Percentiles rank a stretch among this genome's conserved stretches.
Conservation (phyloP, 1,140 invertebrate species). For the Bombus turneri region DNA sequence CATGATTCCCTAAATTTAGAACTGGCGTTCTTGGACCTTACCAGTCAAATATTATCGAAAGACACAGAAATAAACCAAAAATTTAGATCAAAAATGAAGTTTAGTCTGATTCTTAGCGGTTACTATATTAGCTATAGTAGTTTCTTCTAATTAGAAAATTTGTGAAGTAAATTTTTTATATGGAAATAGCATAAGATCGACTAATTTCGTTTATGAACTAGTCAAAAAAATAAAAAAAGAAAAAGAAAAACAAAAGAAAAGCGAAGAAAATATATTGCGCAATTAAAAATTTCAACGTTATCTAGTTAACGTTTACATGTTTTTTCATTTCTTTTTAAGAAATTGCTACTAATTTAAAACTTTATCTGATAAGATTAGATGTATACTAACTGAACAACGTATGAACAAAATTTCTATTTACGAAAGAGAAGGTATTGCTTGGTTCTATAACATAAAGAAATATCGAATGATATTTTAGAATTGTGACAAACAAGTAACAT, state of each 20-base stretch:
- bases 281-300: neutral
- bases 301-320: neutral
- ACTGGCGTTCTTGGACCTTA: neutral
- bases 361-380: conserved; percentile 32
- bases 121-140: neutral
- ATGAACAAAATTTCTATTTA: too few species aligned
- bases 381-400: neutral
- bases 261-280: neutral
- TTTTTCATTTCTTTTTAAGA: neutral
- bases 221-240: too few species aligned
- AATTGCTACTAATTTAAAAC: neutral
- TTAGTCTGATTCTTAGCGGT: neutral
- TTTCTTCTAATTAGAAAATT: neutral
- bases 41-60: neutral
- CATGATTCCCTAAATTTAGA: neutral
- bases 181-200: too few species aligned
- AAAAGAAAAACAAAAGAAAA: too few species aligned
- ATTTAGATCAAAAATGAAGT: neutral
- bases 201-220: too few species aligned
- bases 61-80: neutral
- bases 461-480: too few species aligned
- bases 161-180: too few species aligned
- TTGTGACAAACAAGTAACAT: too few species aligned
- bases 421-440: too few species aligned
- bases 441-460: too few species aligned